A percentile compares a stretch with the other conserved stretches of the same genome.
These are phyloP conservation scores for Oedothorax gibbosus DNA, from an alignment of 1,140 invertebrate genomes.

Conservation along the genomic window DNA sequence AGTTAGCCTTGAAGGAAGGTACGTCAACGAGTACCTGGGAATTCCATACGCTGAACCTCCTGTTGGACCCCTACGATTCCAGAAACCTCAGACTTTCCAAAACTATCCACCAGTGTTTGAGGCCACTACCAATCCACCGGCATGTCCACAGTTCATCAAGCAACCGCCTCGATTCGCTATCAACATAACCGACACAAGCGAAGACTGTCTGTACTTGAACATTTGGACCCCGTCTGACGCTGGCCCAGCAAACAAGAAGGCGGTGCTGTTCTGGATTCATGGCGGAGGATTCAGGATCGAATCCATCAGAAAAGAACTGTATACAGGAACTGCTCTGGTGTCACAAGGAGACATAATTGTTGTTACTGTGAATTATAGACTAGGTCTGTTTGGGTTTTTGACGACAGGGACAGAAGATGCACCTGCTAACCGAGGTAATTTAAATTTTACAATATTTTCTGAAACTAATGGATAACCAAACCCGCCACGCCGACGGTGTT, in stretches of 20 bases:
- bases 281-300: slow-evolving; percentile 65
- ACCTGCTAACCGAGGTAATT: slow-evolving; percentile 85
- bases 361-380: slow-evolving; percentile 68
- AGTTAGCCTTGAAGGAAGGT: not conserved
- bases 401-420: slow-evolving; percentile 78
- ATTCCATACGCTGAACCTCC: slow-evolving; percentile 66
- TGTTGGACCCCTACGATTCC: slow-evolving; percentile 62
- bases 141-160: not conserved
- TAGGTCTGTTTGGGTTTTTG: slow-evolving; percentile 85
- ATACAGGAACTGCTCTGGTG: slow-evolving; percentile 64
- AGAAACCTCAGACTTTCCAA: slow-evolving; percentile 19
- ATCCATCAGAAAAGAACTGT: slow-evolving; percentile 59
- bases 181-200: slow-evolving; percentile 48
- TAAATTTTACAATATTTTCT: no score
- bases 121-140: not conserved
- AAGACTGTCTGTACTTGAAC: slow-evolving; percentile 65
- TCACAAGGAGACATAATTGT: slow-evolving; percentile 65
- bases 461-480: no score
- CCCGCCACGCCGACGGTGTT: no score
- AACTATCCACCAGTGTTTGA: not conserved
- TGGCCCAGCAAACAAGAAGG: slow-evolving; percentile 60
- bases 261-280: slow-evolving; percentile 65
- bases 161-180: slow-evolving; percentile 39
- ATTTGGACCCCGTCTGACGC: slow-evolving; percentile 62
- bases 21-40: slow-evolving; percentile 55